Conservation (phyloP, 2,888 invertebrate genomes). For the Chironomus tentans region DNA sequence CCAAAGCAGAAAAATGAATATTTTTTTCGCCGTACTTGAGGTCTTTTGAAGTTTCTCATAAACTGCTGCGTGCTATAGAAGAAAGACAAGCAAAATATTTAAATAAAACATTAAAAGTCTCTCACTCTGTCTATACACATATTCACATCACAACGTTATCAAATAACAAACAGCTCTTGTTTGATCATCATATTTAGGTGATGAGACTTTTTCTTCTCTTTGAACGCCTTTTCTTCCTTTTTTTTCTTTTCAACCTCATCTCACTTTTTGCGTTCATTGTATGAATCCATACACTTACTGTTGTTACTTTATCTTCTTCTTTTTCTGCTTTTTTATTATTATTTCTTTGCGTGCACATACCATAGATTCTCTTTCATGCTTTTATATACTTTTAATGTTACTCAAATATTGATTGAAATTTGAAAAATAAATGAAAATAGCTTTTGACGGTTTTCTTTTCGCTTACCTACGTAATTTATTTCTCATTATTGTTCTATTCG, state of each 20-base stretch:
- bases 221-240: neutral
- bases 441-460: no score
- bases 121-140: neutral
- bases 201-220: neutral
- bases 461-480: no score
- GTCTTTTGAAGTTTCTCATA: neutral
- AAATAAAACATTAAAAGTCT: conserved; percentile 7
- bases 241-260: neutral
- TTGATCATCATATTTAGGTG: neutral
- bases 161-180: conserved; percentile 14
- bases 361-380: no score
- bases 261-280: no score
- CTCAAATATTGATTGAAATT: no score
- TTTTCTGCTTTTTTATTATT: no score
- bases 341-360: no score
- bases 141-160: conserved; percentile 5
- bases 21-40: neutral
- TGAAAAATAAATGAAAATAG: no score
- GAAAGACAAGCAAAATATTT: conserved; percentile 4
- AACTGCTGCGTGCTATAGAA: neutral
- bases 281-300: no score
- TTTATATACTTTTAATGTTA: no score
- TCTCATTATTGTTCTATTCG: no score
- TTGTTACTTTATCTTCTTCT: no score
- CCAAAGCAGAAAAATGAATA: neutral